Conservation (phyloP, 2,888 invertebrate species). For the Drosophila greeni region DNA sequence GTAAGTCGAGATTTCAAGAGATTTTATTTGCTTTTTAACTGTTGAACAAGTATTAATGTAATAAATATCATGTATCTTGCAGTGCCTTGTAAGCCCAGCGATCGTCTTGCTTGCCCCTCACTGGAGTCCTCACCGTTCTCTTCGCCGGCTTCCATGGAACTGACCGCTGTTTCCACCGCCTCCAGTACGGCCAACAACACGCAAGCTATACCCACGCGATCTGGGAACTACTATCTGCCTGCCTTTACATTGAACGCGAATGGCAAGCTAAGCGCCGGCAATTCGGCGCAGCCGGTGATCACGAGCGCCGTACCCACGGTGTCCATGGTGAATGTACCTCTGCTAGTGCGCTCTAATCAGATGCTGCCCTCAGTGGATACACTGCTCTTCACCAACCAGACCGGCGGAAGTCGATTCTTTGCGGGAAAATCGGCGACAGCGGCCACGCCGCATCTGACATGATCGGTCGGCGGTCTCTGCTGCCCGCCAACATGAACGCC, state of each 20-base stretch:
- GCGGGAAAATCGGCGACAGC: conserved; percentile 50
- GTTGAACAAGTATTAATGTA: not conserved
- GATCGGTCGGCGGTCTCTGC: conserved; percentile 51
- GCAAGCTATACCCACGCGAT: conserved; percentile 36
- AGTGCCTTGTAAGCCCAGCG: conserved; percentile 66
- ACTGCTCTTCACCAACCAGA: conserved; percentile 70
- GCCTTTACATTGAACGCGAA: conserved; percentile 66
- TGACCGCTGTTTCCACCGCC: conserved; percentile 55
- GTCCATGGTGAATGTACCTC: conserved; percentile 65
- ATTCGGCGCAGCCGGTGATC: conserved; percentile 20
- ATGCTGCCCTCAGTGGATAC: conserved; percentile 78
- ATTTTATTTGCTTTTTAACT: not conserved
- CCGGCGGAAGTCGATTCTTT: conserved; percentile 67
- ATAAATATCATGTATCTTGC: conserved; percentile 19
- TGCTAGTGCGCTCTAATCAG: conserved; percentile 71
- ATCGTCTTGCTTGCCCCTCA: conserved; percentile 72
- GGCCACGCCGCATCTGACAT: conserved; percentile 61
- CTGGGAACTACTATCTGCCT: conserved; percentile 62
- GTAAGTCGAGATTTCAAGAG: conserved; percentile 54
- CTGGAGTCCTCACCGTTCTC: conserved; percentile 77
- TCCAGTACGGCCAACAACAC: conserved; percentile 31
- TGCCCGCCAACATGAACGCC: conserved; percentile 51
- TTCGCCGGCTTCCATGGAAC: conserved; percentile 76
- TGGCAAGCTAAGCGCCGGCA: conserved; percentile 51
- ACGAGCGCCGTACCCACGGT: conserved; percentile 45